Evolutionary conservation across 2,888 invertebrate genomes (phyloP).

Genomic region (Temnothorax rugatulus): DNA sequence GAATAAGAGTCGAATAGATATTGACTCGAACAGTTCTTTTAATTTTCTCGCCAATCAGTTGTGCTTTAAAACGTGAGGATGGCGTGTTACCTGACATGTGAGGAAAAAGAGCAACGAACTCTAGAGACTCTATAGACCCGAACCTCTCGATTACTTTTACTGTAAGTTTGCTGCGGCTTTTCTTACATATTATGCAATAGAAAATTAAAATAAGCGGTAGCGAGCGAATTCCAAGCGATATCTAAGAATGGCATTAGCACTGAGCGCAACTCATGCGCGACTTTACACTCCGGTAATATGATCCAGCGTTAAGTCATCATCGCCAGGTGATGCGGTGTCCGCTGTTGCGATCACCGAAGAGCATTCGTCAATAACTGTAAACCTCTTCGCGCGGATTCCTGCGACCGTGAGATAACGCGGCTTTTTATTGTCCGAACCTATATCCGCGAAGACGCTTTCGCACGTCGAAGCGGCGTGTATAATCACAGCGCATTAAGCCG

Average conservation of each 20-base stretch:
- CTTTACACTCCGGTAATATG: conserved; percentile 3
- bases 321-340: background rate
- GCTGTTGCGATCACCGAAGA: conserved; percentile 2
- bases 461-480: background rate
- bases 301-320: conserved; percentile 19
- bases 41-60: background rate
- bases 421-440: conserved; percentile 19
- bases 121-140: background rate
- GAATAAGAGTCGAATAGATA: background rate
- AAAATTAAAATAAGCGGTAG: conserved; percentile 17
- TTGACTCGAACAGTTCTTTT: background rate
- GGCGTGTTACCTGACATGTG: background rate
- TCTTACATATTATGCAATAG: background rate
- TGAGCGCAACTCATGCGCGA: conserved; percentile 14
- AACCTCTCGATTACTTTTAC: conserved; percentile 3
- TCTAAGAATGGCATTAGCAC: background rate
- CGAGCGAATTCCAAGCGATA: conserved; percentile 18
- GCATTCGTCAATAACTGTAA: conserved; percentile 26
- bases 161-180: background rate
- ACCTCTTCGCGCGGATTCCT: background rate
- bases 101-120: background rate
- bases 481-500: conserved; percentile 1
- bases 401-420: background rate
- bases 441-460: background rate
- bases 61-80: background rate